Base-by-base conservation (phyloP, 2,888 invertebrate species). In the Diarsia mendica region DNA sequence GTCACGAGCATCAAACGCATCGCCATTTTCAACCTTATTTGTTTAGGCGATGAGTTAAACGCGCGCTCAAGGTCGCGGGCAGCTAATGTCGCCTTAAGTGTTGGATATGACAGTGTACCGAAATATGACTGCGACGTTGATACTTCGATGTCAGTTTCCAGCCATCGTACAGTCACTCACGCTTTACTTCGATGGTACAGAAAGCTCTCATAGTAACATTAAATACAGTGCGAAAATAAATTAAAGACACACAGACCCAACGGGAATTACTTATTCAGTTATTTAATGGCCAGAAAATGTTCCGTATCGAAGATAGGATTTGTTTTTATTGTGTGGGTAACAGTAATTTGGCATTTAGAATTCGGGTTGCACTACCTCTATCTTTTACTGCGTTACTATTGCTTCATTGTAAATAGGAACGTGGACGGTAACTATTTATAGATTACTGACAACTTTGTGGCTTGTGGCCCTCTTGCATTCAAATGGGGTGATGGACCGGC, bases 291-390 rank as follows among this genome's bases (percentile, higher is more conserved):
- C 79, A 72, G 66, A 67, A 67, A 67, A 83, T 66, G 44, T 80
- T 71, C 68, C 39, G 67, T n/a, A 69, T 68, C 67, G n/a, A 63
- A 72, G 61, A 63, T 72, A 23, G 67, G 51, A 65, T 70, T 71
- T 33, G n/a, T 23, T 82, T 76, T 67, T 67, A 63, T 72, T 58
- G 63, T 72, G 72, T 64, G 28, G 60, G 70, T 80, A 85, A 79
- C 79, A 75, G 82, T 84, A 68, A 67, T 73, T 79, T 72, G 79
- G 74, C 73, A 79, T 72, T 73, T 73, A 63, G 48, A 73, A 80
- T 76, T 80, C 60, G 70, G 72, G 67, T 70, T 80, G 70, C 67
- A 70, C 64, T 76, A 77, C 68, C 72, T 87, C 84, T 85, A 82
- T 80, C 33, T 73, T 55, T 79, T 79, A 65, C 60, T 67, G 67